Percentiles rank a stretch among this genome's conserved stretches.
Evolutionary conservation across 2,797 vertebrate species (phyloP).

Genomic region (Toxotes lorentzi): DNA sequence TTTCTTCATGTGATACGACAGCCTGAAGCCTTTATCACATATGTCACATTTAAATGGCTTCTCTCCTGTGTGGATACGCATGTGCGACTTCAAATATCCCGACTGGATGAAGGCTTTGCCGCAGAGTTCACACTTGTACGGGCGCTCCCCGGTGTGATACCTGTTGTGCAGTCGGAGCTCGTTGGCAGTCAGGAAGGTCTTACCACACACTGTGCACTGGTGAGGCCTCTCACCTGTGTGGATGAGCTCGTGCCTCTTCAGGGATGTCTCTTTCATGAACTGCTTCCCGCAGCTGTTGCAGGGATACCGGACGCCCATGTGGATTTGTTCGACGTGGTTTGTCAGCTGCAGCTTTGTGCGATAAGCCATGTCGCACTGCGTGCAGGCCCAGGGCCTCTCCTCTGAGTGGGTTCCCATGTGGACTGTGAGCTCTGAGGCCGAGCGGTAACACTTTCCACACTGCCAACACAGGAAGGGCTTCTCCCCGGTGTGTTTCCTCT

Average conservation of each 20-base stretch:
- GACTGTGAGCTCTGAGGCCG: slow-evolving; percentile 81
- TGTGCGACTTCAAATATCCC: slow-evolving; percentile 82
- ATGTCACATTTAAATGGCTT: slow-evolving; percentile 82
- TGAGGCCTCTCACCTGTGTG: slow-evolving; percentile 82
- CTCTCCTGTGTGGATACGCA: slow-evolving; percentile 84
- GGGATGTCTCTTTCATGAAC: slow-evolving; percentile 83
- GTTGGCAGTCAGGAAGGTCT: slow-evolving; percentile 83
- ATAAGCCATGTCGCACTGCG: slow-evolving; percentile 76
- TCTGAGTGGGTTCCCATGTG: slow-evolving; percentile 84
- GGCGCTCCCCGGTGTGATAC: slow-evolving; percentile 82
- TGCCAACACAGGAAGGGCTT: slow-evolving; percentile 85
- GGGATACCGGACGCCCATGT: slow-evolving; percentile 81
- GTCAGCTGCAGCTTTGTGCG: slow-evolving; percentile 83
- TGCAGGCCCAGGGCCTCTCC: slow-evolving; percentile 76
- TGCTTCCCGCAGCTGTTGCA: slow-evolving; percentile 81
- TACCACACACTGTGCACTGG: slow-evolving; percentile 80
- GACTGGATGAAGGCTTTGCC: slow-evolving; percentile 84
- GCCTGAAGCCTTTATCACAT: slow-evolving; percentile 78
- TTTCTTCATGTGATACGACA: slow-evolving; percentile 83
- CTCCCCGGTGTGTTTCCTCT: slow-evolving; percentile 82
- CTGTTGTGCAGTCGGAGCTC: slow-evolving; percentile 80
- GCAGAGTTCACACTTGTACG: slow-evolving; percentile 82
- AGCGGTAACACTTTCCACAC: slow-evolving; percentile 83
- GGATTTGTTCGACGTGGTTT: slow-evolving; percentile 80
- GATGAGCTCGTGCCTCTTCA: slow-evolving; percentile 82